phyloP scores from a whole-genome alignment of 92 coral and sea anemone species.

The Bergia puertoricense region DNA sequence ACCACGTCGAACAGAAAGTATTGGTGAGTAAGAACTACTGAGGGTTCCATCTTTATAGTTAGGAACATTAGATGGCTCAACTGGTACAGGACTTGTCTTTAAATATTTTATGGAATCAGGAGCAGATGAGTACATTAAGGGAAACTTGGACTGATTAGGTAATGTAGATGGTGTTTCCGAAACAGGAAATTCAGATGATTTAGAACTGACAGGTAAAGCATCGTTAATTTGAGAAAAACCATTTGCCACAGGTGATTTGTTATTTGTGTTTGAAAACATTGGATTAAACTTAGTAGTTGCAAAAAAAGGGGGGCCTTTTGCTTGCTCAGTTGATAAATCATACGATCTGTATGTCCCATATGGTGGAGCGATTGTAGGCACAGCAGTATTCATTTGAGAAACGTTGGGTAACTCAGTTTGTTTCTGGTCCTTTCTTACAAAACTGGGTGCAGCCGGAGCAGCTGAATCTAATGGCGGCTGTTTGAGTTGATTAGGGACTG shows the following conservation, averaged over 20 bases:
- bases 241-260: not conserved
- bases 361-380: not conserved
- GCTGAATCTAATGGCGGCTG: not conserved
- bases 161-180: not conserved
- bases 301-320: not conserved
- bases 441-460: not conserved
- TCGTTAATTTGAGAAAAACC: not conserved
- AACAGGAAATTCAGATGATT: not conserved
- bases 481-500: not conserved
- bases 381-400: not conserved
- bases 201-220: not conserved
- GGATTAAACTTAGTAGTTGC: not conserved
- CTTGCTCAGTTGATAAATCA: not conserved
- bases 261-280: not conserved
- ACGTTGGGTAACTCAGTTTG: too few species aligned
- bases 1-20: not conserved
- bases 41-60: not conserved
- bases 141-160: not conserved
- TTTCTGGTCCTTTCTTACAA: not conserved
- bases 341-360: not conserved
- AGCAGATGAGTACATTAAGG: not conserved
- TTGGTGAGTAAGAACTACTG: not conserved
- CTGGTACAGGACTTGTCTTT: not conserved
- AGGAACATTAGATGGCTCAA: not conserved
- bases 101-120: not conserved